These are phyloP conservation scores for Podarcis lilfordi DNA, from an alignment of 2,797 vertebrate species.

Conservation along the genomic window DNA sequence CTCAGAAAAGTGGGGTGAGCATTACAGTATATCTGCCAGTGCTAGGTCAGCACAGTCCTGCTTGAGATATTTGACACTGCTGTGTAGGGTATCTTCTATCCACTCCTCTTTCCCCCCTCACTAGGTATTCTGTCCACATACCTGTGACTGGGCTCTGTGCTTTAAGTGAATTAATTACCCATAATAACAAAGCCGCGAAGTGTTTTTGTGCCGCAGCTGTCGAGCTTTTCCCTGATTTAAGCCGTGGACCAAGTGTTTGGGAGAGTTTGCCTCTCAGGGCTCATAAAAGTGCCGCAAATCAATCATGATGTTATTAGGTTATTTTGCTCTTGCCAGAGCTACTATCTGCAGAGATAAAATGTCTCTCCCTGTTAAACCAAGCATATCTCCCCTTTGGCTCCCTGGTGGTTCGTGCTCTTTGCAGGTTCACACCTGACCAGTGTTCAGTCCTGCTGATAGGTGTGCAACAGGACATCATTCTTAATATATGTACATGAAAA, in stretches of 20 bases:
- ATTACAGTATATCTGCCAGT: no score
- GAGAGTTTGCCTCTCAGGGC: conserved; percentile 3
- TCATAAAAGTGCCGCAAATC: conserved; percentile 42
- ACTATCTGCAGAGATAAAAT: conserved; percentile 6
- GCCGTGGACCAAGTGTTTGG: not conserved
- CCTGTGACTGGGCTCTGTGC: not conserved
- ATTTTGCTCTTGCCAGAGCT: conserved; percentile 32
- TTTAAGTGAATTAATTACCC: not conserved
- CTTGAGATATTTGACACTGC: not conserved
- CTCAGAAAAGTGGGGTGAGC: not conserved
- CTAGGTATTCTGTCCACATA: not conserved
- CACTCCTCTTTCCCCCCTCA: not conserved
- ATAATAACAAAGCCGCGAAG: not conserved
- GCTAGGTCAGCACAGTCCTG: not conserved
- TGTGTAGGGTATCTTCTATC: not conserved
- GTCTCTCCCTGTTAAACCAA: not conserved
- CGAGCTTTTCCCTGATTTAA: not conserved
- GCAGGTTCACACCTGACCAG: not conserved
- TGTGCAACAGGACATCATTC: not conserved
- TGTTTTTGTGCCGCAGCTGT: conserved; percentile 33
- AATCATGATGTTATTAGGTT: conserved; percentile 14
- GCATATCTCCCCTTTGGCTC: accelerated
- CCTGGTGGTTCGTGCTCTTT: not conserved
- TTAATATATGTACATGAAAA: conserved; percentile 10
- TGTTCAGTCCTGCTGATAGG: not conserved